Evolutionary conservation across 2,888 invertebrate genomes (phyloP).

Genomic region (Ormyrus thymus): DNA sequence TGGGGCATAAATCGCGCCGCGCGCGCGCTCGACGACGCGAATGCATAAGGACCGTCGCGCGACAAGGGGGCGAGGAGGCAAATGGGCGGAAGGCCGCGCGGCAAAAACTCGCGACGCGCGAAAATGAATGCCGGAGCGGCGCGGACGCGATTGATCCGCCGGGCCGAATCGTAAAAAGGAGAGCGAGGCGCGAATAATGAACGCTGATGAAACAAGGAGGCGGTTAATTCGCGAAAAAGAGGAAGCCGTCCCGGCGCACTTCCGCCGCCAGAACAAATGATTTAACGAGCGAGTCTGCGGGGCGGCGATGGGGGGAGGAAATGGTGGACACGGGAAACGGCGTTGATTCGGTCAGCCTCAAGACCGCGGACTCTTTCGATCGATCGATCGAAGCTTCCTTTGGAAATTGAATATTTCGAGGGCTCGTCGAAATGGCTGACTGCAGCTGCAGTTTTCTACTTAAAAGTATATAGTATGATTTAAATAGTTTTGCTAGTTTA

Average conservation of each 20-base stretch:
- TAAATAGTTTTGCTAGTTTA: too few species aligned
- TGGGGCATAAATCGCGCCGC: constrained; percentile 38
- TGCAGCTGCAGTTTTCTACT: too few species aligned
- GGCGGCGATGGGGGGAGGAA: not conserved
- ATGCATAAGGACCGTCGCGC: not conserved
- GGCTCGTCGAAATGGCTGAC: too few species aligned
- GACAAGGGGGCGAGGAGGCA: not conserved
- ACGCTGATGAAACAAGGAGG: constrained; percentile 55
- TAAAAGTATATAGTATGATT: too few species aligned
- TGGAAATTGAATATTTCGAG: too few species aligned
- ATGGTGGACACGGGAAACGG: constrained; percentile 17
- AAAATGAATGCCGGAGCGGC: too few species aligned
- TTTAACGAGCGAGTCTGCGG: constrained; percentile 64
- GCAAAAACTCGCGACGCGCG: too few species aligned
- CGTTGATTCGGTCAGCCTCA: constrained; percentile 33
- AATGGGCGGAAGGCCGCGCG: too few species aligned
- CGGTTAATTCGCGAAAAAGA: constrained; percentile 48
- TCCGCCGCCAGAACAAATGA: constrained; percentile 65
- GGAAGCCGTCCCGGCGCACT: not conserved
- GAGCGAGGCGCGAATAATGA: constrained; percentile 34
- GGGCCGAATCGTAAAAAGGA: too few species aligned
- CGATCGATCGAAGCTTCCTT: too few species aligned
- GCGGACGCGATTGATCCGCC: too few species aligned
- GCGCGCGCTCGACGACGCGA: constrained; percentile 3
- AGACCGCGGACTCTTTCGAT: constrained; percentile 11